Conservation (phyloP, 2,797 vertebrate species). For the Siniperca obscura region DNA sequence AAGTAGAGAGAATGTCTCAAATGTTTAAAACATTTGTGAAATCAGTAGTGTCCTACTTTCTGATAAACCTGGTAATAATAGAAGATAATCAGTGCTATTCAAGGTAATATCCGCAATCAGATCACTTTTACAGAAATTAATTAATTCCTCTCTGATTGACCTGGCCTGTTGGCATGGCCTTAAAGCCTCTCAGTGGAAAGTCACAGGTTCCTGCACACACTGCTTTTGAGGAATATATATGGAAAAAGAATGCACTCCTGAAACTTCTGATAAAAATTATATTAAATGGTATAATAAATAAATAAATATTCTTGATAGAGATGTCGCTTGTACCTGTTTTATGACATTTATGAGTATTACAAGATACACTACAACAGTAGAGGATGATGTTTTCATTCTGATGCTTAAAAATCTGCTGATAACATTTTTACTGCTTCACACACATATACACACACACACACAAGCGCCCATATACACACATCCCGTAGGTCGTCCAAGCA, state of each 20-base stretch:
- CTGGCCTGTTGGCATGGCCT: background rate
- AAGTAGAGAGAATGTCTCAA: background rate
- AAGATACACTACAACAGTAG: background rate
- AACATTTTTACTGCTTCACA: slow-evolving; percentile 1
- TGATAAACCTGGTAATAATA: background rate
- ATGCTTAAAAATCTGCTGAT: no score
- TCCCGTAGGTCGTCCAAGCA: background rate
- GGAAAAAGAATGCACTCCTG: background rate
- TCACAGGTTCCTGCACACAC: slow-evolving; percentile 2
- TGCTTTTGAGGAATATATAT: background rate
- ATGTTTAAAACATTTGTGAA: slow-evolving; percentile 11
- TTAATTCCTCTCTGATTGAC: slow-evolving; percentile 11
- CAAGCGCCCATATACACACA: slow-evolving; percentile 4
- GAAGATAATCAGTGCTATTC: slow-evolving; percentile 5
- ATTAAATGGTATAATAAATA: background rate
- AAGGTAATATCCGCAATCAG: background rate
- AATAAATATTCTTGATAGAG: background rate
- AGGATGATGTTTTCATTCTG: background rate
- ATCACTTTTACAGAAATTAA: background rate
- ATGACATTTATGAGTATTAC: background rate
- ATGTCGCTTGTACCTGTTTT: background rate
- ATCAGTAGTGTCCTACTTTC: background rate
- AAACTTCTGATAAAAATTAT: background rate
- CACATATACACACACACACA: slow-evolving; percentile 18
- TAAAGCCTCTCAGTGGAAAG: slow-evolving; percentile 1